Conservation (phyloP, 2,888 invertebrate genomes). For the Tuberolachnus salignus region DNA sequence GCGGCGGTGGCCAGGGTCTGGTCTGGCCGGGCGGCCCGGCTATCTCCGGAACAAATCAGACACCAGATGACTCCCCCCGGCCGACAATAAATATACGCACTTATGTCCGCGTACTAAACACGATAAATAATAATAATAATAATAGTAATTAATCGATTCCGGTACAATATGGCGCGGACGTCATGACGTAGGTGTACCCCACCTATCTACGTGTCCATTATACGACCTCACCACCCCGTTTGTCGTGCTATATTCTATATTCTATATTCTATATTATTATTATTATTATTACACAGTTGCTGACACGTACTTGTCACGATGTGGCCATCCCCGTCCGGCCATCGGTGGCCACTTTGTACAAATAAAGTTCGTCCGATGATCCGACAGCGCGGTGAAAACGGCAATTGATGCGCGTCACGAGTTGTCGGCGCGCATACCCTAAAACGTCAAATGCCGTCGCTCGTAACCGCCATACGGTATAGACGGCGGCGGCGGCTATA, state of each 20-base stretch:
- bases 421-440: neutral
- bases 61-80: slow-evolving; percentile 54
- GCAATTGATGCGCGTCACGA: neutral
- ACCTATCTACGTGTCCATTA: neutral
- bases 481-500: too few relatives aligned
- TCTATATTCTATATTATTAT: too few relatives aligned
- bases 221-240: too few relatives aligned
- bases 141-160: slow-evolving; percentile 53
- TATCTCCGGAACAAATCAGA: slow-evolving; percentile 57
- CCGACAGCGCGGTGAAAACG: slow-evolving; percentile 2
- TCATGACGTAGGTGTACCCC: neutral
- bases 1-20: too few relatives aligned
- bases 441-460: slow-evolving; percentile 10
- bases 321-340: too few relatives aligned
- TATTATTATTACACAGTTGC: neutral
- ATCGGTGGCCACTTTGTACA: slow-evolving; percentile 44
- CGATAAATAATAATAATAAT: slow-evolving; percentile 30
- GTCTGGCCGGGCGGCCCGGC: slow-evolving; percentile 21
- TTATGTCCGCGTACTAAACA: neutral
- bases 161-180: slow-evolving; percentile 47
- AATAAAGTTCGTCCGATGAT: neutral
- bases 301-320: slow-evolving; percentile 50
- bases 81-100: neutral
- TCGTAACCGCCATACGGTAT: slow-evolving; percentile 38
- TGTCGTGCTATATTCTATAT: too few relatives aligned